These are phyloP conservation scores for Chrysotoxum bicinctum DNA, from an alignment of 2,888 invertebrate genomes.

Conservation along the genomic window DNA sequence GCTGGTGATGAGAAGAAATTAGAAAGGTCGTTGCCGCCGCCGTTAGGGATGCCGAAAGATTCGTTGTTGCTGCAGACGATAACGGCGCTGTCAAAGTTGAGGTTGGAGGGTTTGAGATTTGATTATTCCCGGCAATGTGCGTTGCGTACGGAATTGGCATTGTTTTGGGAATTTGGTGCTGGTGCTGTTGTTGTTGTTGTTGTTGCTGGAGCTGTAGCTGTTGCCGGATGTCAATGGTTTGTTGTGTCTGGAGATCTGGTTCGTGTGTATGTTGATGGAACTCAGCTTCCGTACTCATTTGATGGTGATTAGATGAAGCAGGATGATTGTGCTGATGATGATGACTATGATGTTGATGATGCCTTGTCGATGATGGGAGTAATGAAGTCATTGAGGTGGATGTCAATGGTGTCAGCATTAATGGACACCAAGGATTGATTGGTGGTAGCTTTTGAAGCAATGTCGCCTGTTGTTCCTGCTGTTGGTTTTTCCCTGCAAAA, in stretches of 20 bases:
- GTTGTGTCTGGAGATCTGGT: slow-evolving; percentile 74
- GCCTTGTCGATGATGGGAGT: slow-evolving; percentile 73
- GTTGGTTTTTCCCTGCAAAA: slow-evolving; percentile 45
- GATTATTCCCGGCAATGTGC: slow-evolving; percentile 60
- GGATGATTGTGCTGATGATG: slow-evolving; percentile 69
- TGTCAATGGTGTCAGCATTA: slow-evolving; percentile 69
- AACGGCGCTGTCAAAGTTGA: slow-evolving; percentile 62
- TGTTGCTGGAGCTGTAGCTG: slow-evolving; percentile 44
- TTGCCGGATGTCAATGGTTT: slow-evolving; percentile 74
- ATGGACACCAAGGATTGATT: slow-evolving; percentile 73
- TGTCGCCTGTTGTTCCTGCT: slow-evolving; percentile 18
- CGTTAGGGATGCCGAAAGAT: slow-evolving; percentile 57
- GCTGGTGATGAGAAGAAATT: slow-evolving; percentile 71
- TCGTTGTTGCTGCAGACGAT: slow-evolving; percentile 67
- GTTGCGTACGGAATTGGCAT: slow-evolving; percentile 56
- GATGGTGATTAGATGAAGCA: slow-evolving; percentile 70
- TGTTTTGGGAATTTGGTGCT: slow-evolving; percentile 48
- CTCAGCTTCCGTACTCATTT: slow-evolving; percentile 66
- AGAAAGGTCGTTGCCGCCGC: slow-evolving; percentile 74
- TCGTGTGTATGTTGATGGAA: slow-evolving; percentile 61
- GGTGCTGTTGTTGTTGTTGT: slow-evolving; percentile 24
- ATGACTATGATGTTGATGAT: slow-evolving; percentile 74
- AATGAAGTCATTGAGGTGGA: slow-evolving; percentile 70
- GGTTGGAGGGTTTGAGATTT: slow-evolving; percentile 68
- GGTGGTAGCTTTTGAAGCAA: slow-evolving; percentile 71